Percentiles rank a stretch among this genome's conserved stretches.
These are phyloP conservation scores for Trigoniulus corallinus DNA, from an alignment of 1,140 invertebrate genomes.

Conservation along the genomic window DNA sequence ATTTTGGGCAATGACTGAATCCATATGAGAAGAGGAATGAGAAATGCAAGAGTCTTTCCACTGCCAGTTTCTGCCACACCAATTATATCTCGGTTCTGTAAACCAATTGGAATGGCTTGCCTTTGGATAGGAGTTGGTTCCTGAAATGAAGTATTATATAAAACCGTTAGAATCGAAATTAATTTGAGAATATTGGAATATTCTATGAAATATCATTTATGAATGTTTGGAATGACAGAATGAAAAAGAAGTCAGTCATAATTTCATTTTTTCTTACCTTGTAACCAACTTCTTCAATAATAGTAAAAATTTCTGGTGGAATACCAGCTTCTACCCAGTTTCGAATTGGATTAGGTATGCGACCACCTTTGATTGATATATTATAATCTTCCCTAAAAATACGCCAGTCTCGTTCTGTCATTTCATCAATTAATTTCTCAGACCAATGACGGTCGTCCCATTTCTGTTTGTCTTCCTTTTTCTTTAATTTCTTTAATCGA, in stretches of 20 bases:
- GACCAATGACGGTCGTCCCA: slow-evolving; percentile 99
- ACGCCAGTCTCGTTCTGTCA: slow-evolving; percentile 99
- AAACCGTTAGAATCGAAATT: neutral
- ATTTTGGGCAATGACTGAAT: slow-evolving; percentile 95
- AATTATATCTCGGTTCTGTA: slow-evolving; percentile 97
- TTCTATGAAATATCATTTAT: too few species aligned
- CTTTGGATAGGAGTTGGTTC: slow-evolving; percentile 98
- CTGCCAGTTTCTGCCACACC: slow-evolving; percentile 98
- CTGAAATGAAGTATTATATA: slow-evolving; percentile 19
- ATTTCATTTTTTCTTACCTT: slow-evolving; percentile 40
- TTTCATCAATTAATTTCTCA: slow-evolving; percentile 82
- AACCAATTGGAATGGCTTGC: slow-evolving; percentile 96
- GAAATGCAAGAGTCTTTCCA: slow-evolving; percentile 95
- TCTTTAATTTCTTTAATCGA: slow-evolving; percentile 80
- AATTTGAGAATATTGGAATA: too few species aligned
- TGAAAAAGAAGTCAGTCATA: too few species aligned
- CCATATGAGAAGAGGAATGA: slow-evolving; percentile 95
- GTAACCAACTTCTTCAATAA: slow-evolving; percentile 90
- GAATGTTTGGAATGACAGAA: too few species aligned
- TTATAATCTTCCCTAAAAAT: slow-evolving; percentile 99
- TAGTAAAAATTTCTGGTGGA: slow-evolving; percentile 78
- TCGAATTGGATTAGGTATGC: slow-evolving; percentile 89
- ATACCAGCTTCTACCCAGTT: slow-evolving; percentile 91
- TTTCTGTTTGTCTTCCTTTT: slow-evolving; percentile 93
- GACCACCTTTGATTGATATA: slow-evolving; percentile 94